phyloP scores from a whole-genome alignment of 2,113 vertebrate species.

The Mormyrus lacerda region DNA sequence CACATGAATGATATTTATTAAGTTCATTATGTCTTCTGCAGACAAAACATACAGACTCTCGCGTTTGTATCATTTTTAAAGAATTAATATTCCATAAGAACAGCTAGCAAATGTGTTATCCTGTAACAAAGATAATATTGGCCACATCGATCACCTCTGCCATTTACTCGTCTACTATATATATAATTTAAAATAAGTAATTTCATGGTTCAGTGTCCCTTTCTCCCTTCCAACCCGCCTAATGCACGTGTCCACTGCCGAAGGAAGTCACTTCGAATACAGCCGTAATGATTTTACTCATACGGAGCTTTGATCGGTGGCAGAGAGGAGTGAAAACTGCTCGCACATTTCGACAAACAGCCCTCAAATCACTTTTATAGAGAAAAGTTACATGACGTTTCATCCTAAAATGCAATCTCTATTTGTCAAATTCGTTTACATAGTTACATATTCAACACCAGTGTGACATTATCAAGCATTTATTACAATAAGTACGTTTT shows the following conservation, averaged over 20 bases:
- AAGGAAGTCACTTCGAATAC: slow-evolving; percentile 20
- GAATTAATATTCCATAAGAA: neutral
- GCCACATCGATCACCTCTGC: neutral
- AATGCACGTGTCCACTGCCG: slow-evolving; percentile 4
- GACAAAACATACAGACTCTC: neutral
- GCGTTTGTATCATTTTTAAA: neutral
- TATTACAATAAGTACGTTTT: neutral
- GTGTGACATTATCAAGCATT: neutral
- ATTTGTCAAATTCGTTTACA: neutral
- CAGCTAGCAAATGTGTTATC: neutral
- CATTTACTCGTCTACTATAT: neutral
- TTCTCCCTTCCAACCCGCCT: neutral
- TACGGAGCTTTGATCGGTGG: neutral
- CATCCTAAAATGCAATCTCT: neutral
- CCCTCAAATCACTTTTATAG: neutral
- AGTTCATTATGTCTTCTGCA: neutral
- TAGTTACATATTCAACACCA: neutral
- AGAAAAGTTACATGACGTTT: neutral
- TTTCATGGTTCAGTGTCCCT: neutral
- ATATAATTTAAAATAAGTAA: neutral
- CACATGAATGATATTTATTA: neutral
- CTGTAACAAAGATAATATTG: neutral
- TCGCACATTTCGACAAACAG: neutral
- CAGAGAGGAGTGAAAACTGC: neutral
- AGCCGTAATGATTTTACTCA: slow-evolving; percentile 5